Base-by-base conservation (phyloP, 2,797 vertebrate genomes). In the Salarias fasciatus region DNA sequence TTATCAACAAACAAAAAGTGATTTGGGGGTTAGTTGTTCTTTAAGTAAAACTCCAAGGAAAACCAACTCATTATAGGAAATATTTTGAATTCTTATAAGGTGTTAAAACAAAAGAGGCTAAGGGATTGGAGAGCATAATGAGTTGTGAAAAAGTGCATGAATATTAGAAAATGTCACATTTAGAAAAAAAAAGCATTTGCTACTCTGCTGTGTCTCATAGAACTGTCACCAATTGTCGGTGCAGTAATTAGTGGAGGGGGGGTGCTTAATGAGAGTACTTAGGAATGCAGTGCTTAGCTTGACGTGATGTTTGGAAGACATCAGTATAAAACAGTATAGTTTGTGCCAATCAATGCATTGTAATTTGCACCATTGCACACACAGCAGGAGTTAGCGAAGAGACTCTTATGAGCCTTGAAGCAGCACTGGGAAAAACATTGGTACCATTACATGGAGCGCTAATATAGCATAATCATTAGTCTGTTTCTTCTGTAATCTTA, bases 261-360 rank as follows among this genome's bases (percentile, higher is more conserved):
- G 2, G 61, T 61, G 70, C 69, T 47, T n/a, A n/a, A 53, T 38
- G 53, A 67, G 53, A 58, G 61, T 44, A 30, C 56, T 83, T 57
- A 48, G 41, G 42, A 74, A 59, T 58, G 45, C 71, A 60, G 44
- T 63, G 63, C 78, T 82, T 73, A 36, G 59, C 66, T 76, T 72
- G 65, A 79, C 69, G 75, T 64, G 72, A 61, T 88, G 81, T 80
- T 62, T 63, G 29, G 73, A 84, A 80, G 73, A 62, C 67, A 80
- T 86, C n/a, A n/a, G n/a, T n/a, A n/a, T 80, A 73, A 73, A 86
- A 63, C 77, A 67, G 76, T 51, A 42, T 65, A 73, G 40, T 66
- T 60, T 35, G 40, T 44, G 63, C 53, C 78, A 86, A 80, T 89
- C 87, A 88, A 52, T n/a, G 33, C 53, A 63, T 63, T 64, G 69